Evolutionary conservation across 2,888 invertebrate genomes (phyloP), one percentile per base, ranked within the genome.

Genomic region (Mythimna impura): DNA sequence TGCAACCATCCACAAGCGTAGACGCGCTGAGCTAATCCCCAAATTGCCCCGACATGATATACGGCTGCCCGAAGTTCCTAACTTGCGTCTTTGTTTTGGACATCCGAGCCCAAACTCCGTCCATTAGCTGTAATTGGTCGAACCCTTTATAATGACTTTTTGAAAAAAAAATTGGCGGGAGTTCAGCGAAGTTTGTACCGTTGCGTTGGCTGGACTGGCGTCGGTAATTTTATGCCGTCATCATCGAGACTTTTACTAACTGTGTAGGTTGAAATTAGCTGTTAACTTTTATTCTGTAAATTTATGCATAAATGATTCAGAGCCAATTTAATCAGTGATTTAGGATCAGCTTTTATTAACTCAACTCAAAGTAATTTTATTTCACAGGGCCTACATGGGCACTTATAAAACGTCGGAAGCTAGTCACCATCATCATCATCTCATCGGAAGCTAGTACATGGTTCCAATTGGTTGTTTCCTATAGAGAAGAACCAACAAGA

Each of bases 101-200:
- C 79, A 74, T 82, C 83, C 75, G 78, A 47, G 78, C 65, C 77
- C 68, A 71, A 88, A 87, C 83, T 87, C 69, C 81, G 81, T 86
- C 88, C 87, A 89, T 89, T 89, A 88, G 77, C 81, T 76, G 75
- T 88, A 89, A 89, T 89, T 87, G 88, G 85, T 62, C 78, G 79
- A 84, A 87, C 89, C 86, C 85, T 87, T 84, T 76, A 80, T 80
- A 83, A 86, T 83, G 81, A 86, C 84, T 83, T 78, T 83, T 52
- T 50, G 76, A 80, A 83, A 86, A 85, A 85, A 87, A 87, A 79
- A 87, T 65, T 63, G 64, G 66, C 66, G 76, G 68, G 71, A 78
- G 82, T 76, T 71, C 70, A 61, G 52, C 17, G n/a, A 74, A 73
- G 57, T 76, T 79, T 60, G 50, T 54, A 63, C 62, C 58, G 80